Evolutionary conservation across 2,888 invertebrate species (phyloP).

Genomic region (Allophyes oxyacanthae): DNA sequence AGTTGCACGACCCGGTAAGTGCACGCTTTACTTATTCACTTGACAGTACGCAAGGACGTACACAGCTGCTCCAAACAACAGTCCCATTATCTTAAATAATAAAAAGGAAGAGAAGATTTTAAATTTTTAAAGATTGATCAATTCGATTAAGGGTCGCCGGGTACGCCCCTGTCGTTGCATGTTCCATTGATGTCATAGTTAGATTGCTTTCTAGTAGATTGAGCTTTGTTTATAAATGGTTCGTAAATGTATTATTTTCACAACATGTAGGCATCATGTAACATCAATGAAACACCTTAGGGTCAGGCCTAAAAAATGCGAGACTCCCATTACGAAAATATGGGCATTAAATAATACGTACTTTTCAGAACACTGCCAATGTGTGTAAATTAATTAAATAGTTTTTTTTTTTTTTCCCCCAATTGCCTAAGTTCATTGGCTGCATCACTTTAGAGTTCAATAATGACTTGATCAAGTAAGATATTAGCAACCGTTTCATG

Average conservation of each 20-base stretch:
- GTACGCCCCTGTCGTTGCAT: slow-evolving; percentile 64
- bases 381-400: background rate
- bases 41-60: slow-evolving; percentile 52
- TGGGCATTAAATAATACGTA: slow-evolving; percentile 19
- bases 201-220: slow-evolving; percentile 75
- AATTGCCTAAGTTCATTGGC: background rate
- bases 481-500: slow-evolving; percentile 39
- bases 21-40: slow-evolving; percentile 61
- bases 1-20: slow-evolving; percentile 90
- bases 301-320: slow-evolving; percentile 38
- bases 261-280: slow-evolving; percentile 44
- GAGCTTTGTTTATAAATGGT: slow-evolving; percentile 63
- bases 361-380: slow-evolving; percentile 28
- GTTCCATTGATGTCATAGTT: slow-evolving; percentile 69
- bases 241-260: slow-evolving; percentile 52
- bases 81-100: slow-evolving; percentile 5
- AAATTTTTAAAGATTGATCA: slow-evolving; percentile 1
- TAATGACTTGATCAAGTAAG: slow-evolving; percentile 30
- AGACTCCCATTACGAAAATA: slow-evolving; percentile 11
- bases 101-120: slow-evolving; percentile 1
- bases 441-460: slow-evolving; percentile 21
- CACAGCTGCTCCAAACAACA: slow-evolving; percentile 49
- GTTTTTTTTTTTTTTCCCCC: background rate
- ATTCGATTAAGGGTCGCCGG: slow-evolving; percentile 41
- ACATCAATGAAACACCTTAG: slow-evolving; percentile 39